phyloP scores from a whole-genome alignment of 2,888 invertebrate species.

The Nasonovia ribisnigri region DNA sequence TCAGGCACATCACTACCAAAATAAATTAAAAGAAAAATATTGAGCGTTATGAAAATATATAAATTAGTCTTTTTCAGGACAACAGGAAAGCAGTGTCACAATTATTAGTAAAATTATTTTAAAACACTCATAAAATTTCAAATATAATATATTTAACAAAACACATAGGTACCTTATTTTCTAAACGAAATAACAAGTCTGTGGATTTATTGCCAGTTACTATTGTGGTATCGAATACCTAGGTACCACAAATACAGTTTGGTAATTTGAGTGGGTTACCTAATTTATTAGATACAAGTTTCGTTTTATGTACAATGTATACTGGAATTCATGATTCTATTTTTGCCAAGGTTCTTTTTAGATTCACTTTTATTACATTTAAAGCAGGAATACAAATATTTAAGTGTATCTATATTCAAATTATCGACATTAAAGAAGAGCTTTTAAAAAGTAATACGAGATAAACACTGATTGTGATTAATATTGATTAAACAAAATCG shows the following conservation, averaged over 20 bases:
- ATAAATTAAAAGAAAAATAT: constrained; percentile 16
- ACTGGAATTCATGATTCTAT: neutral
- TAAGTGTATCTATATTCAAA: neutral
- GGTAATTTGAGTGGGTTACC: neutral
- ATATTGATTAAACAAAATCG: neutral
- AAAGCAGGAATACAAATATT: neutral
- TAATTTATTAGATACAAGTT: neutral
- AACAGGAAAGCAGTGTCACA: neutral
- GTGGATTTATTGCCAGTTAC: neutral
- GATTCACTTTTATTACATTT: neutral
- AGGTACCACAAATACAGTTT: neutral
- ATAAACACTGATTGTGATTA: neutral
- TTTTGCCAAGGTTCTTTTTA: neutral
- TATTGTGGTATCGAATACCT: neutral
- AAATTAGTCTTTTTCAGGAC: neutral
- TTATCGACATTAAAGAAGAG: neutral
- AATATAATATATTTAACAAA: neutral
- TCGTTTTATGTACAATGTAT: neutral
- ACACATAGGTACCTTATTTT: neutral
- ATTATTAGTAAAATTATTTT: neutral
- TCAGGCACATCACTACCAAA: neutral
- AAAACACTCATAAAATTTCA: neutral
- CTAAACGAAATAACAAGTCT: constrained; percentile 17
- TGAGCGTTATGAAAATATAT: constrained; percentile 22
- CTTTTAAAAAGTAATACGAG: neutral